Evolutionary conservation across 2,888 invertebrate genomes (phyloP), one percentile per base, ranked within the genome.

Genomic region (Diadegma fenestrale): DNA sequence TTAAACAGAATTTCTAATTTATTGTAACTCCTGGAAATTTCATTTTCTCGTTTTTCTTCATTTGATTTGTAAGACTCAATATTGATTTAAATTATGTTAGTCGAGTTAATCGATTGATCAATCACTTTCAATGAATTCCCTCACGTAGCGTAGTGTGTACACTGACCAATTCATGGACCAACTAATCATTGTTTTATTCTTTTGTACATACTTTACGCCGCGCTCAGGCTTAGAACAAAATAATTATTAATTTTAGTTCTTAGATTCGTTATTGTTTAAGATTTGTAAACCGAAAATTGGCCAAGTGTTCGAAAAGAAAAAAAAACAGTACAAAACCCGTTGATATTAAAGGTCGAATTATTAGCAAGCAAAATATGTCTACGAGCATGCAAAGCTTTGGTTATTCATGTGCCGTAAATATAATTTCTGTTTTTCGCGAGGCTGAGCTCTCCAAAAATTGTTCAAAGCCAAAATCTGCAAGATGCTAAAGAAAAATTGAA

Each of bases 271-370:
- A 48, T 75, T 54, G 41, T 77, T 82, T 37, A 37, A 61, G 22
- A 48, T 71, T 71, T 33, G 51, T 45, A 45, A 68, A 22, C 26
- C 8, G 43, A 68, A 68, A 68, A 80, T 80, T 80, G 80, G 19
- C 58, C 73, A 66, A 19, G 80, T 80, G 73, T 26, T 79, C 48
- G 48, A 80, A 68, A n/a, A n/a, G n/a, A n/a, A n/a, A n/a, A n/a
- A n/a, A n/a, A 80, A 85, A 75, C 30, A 82, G 85, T 86, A 86
- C 82, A 86, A 86, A 58, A 80, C 51, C 80, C 77, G 43, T 71
- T 82, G 64, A 58, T 63, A 69, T 75, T 63, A 75, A 79, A 37
- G 12, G 22, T 68, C 73, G 51, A 41, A 66, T 71, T 58, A 45
- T 48, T 66, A 17, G 33, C 63, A 66, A 37, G 75, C 45, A 76